A percentile compares a stretch with the other conserved stretches of the same genome.
Conservation (phyloP, 2,888 invertebrate species). For the Lasioglossum calceatum region DNA sequence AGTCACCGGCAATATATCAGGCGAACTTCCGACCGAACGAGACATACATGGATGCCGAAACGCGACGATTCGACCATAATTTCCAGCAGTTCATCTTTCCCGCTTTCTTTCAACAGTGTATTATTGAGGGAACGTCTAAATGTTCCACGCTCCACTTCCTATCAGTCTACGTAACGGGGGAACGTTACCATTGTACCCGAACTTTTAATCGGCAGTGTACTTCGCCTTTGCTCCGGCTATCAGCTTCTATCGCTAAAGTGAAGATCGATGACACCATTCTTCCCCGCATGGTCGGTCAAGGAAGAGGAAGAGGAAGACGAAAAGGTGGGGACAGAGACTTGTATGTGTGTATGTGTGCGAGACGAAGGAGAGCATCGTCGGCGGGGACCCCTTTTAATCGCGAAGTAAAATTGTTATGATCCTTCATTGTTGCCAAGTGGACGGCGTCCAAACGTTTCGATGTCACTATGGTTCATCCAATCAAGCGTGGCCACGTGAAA, state of each 20-base stretch:
- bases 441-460: conserved; percentile 73
- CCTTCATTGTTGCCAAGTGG: conserved; percentile 75
- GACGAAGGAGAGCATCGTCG: neutral
- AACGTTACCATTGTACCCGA: neutral
- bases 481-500: conserved; percentile 74
- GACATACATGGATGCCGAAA: neutral
- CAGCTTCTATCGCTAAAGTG: conserved; percentile 36
- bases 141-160: conserved; percentile 21
- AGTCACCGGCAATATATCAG: neutral
- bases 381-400: conserved; percentile 59
- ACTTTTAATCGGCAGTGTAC: conserved; percentile 45
- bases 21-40: neutral
- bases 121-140: conserved; percentile 9
- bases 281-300: conserved; percentile 39
- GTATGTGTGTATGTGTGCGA: neutral
- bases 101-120: neutral
- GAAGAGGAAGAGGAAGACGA: conserved; percentile 26
- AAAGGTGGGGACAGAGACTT: neutral
- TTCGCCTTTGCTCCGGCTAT: conserved; percentile 32
- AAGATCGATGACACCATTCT: conserved; percentile 54
- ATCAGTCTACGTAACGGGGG: neutral
- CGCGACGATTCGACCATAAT: neutral
- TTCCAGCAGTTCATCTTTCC: neutral
- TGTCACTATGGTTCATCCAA: conserved; percentile 75
- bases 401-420: conserved; percentile 66